Evolutionary conservation across 2,797 vertebrate species (phyloP).

Genomic region (Nothura maculosa): DNA sequence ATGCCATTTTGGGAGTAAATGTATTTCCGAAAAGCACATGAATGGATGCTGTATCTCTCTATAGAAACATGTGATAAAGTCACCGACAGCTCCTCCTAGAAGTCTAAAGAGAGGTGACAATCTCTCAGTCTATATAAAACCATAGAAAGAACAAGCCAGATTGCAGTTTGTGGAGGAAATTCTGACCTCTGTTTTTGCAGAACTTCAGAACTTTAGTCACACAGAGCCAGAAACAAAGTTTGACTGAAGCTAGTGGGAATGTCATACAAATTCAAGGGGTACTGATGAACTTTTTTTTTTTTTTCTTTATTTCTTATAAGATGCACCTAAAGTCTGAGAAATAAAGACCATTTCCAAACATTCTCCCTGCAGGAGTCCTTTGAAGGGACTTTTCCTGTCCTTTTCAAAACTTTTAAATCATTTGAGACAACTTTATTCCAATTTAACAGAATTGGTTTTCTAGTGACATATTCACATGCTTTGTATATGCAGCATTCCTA

Average conservation of each 20-base stretch:
- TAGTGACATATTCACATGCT: neutral
- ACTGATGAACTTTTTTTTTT: neutral
- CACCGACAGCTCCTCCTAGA: neutral
- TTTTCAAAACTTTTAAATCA: neutral
- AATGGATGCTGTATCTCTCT: neutral
- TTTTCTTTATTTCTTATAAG: neutral
- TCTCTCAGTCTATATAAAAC: neutral
- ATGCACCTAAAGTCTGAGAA: neutral
- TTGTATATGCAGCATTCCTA: neutral
- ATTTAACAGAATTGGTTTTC: neutral
- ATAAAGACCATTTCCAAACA: neutral
- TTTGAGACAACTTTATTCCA: neutral
- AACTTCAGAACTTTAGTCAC: neutral
- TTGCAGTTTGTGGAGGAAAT: neutral
- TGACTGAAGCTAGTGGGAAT: neutral
- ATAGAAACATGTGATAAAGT: neutral
- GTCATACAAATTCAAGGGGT: neutral
- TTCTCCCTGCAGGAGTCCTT: no score
- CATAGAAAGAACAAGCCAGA: neutral
- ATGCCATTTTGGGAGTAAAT: neutral
- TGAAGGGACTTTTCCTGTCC: neutral
- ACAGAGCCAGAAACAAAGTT: neutral
- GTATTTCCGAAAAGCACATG: neutral
- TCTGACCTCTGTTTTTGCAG: neutral
- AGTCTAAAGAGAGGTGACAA: neutral